Evolutionary conservation across 1,140 invertebrate genomes (phyloP).

Genomic region (Arctopsyche grandis): DNA sequence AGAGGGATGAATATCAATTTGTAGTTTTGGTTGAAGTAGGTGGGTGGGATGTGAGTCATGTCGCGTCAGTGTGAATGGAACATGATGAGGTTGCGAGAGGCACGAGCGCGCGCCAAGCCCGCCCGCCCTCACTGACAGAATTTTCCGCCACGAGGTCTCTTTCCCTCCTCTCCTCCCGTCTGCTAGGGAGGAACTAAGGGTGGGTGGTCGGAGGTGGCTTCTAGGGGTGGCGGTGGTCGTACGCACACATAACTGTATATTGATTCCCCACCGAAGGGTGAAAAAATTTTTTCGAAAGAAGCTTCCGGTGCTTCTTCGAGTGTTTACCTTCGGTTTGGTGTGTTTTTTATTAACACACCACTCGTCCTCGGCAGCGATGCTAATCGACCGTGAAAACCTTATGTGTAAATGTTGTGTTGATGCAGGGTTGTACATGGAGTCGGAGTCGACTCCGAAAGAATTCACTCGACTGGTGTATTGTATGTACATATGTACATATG

Average conservation of each 20-base stretch:
- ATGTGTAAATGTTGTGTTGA: neutral
- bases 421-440: no score
- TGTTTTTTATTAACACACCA: constrained; percentile 42
- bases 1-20: constrained; percentile 53
- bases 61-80: constrained; percentile 21
- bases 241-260: constrained; percentile 51
- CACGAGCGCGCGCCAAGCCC: neutral
- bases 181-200: neutral
- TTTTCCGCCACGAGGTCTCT: constrained; percentile 23
- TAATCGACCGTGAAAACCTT: neutral
- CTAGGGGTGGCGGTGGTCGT: constrained; percentile 38
- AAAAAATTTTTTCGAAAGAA: constrained; percentile 41
- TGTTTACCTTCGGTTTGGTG: constrained; percentile 46
- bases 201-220: constrained; percentile 32
- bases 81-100: constrained; percentile 9
- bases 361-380: constrained; percentile 1
- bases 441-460: no score
- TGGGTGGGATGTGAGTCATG: constrained; percentile 52
- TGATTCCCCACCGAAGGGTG: constrained; percentile 42
- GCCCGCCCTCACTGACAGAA: constrained; percentile 42
- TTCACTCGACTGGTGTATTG: no score
- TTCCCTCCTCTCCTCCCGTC: neutral
- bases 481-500: neutral
- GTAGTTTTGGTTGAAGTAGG: constrained; percentile 51
- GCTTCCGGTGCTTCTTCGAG: constrained; percentile 44